Evolutionary conservation across 2,797 vertebrate species (phyloP).

Genomic region (Borostomias antarcticus): DNA sequence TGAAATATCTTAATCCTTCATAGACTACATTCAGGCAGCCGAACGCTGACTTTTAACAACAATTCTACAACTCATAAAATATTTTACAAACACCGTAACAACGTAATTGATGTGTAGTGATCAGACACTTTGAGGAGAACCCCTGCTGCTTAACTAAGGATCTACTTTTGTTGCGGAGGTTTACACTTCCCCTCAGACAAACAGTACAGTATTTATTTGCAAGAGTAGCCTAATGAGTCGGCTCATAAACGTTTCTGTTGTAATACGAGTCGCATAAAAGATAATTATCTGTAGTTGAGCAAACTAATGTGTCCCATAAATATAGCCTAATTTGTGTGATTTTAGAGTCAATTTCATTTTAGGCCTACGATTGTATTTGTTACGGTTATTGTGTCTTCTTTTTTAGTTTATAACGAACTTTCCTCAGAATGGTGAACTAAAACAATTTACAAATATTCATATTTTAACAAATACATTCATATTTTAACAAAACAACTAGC

Average conservation of each 20-base stretch:
- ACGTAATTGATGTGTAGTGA: too few relatives aligned
- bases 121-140: conserved; percentile 6
- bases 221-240: not conserved
- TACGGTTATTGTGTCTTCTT: conserved; percentile 7
- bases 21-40: too few relatives aligned
- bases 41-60: not conserved
- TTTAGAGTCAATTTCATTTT: conserved; percentile 2
- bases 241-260: not conserved
- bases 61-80: conserved; percentile 1
- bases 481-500: too few relatives aligned
- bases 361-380: not conserved
- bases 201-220: conserved; percentile 22
- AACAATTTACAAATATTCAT: too few relatives aligned
- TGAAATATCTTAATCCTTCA: too few relatives aligned
- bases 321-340: conserved; percentile 7
- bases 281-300: conserved; percentile 2
- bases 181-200: conserved; percentile 21
- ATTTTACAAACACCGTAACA: too few relatives aligned
- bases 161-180: not conserved
- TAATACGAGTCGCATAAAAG: not conserved
- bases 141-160: not conserved
- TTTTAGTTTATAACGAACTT: conserved; percentile 4
- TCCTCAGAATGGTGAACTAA: too few relatives aligned
- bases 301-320: not conserved
- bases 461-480: too few relatives aligned